Evolutionary conservation across 1,140 invertebrate genomes (phyloP).

Genomic region (Lepidurus packardi): DNA sequence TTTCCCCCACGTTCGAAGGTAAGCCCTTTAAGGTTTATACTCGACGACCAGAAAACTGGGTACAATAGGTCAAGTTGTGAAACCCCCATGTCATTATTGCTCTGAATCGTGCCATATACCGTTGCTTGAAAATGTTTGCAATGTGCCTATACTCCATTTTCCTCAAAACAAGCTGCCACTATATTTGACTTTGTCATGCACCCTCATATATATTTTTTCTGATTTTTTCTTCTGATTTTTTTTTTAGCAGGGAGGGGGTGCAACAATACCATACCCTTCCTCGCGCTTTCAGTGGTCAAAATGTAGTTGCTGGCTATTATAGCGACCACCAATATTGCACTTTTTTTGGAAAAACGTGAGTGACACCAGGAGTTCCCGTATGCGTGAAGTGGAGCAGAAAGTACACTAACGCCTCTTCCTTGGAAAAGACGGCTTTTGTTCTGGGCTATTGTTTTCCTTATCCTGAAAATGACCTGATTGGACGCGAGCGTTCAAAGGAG

Average conservation of each 20-base stretch:
- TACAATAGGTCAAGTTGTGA: no score
- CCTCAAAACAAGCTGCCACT: background rate
- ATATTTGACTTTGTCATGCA: slow-evolving; percentile 5
- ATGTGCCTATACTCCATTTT: no score
- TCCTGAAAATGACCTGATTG: background rate
- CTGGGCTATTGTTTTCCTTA: background rate
- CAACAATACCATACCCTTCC: no score
- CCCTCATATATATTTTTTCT: background rate
- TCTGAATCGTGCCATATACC: no score
- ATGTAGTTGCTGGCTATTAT: background rate
- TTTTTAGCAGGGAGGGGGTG: no score
- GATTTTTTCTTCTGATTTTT: background rate
- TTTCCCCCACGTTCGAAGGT: no score
- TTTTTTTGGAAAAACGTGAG: background rate
- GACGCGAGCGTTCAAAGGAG: background rate
- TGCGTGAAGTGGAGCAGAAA: slow-evolving; percentile 2
- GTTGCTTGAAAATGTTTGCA: no score
- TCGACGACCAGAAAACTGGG: no score
- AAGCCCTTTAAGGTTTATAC: no score
- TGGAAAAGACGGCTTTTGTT: background rate
- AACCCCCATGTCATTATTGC: no score
- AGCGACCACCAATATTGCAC: background rate
- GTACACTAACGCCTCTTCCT: background rate
- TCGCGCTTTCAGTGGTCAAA: no score
- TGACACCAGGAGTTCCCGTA: background rate